Evolutionary conservation across 1,140 invertebrate genomes (phyloP), one percentile per base, ranked within the genome.

Genomic region (Aphelenchoides besseyi): DNA sequence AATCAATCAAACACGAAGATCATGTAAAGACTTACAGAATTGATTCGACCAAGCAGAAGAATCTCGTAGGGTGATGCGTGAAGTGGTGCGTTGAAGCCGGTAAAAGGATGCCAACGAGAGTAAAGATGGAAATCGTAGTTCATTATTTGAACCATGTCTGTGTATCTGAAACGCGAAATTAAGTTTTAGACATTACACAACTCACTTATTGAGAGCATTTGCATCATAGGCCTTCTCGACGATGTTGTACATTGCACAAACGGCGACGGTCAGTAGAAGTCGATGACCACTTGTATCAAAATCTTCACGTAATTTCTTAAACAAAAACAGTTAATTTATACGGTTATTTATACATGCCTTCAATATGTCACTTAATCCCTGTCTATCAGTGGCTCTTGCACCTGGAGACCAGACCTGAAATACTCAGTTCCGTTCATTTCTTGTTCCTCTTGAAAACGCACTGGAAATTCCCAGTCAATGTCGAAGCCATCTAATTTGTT

Each of bases 401-500:
- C 74, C 72, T 18, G 33, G 9, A 68, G 73, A 74, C 76, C 75
- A 81, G 3, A 63, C 71, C 3, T 79, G 79, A 55, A 80, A 80
- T 63, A 81, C 79, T 79, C 79, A 80, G 61, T 80, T n/a, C n/a
- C n/a, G n/a, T n/a, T n/a, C n/a, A n/a, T n/a, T n/a, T n/a, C n/a
- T n/a, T n/a, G n/a, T n/a, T n/a, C n/a, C n/a, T n/a, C n/a, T n/a
- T n/a, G n/a, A n/a, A n/a, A n/a, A n/a, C n/a, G n/a, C 3, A 63
- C 71, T 3, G 79, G 79, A 55, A 80, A 80, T 63, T 80, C 79
- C 79, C 79, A 80, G 61, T 80, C 79, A 16, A 81, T 63, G 48
- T 80, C 79, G 5, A 81, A 62, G 18, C 79, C 79, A 52, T 80
- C 70, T 12, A 80, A 41, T 3, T 69, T 54, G 62, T 71, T 78